Conservation (phyloP, 2,113 vertebrate species). For the Eonycteris spelaea region DNA sequence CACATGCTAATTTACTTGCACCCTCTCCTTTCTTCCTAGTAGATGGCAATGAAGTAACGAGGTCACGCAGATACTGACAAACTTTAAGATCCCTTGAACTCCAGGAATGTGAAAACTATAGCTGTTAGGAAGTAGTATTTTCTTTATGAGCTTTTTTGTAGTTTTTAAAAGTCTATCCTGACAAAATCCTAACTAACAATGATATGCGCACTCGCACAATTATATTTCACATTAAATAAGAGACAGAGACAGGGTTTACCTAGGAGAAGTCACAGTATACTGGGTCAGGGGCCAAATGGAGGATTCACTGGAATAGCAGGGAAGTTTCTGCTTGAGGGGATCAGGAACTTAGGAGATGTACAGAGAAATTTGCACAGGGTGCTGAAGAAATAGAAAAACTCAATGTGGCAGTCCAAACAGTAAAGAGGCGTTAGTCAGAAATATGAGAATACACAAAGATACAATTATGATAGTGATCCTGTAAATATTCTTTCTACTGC, state of each 20-base stretch:
- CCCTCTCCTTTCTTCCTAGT: background rate
- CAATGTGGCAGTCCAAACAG: background rate
- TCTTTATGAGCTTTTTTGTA: background rate
- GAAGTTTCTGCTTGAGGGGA: background rate
- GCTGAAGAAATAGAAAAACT: background rate
- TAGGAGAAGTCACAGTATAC: background rate
- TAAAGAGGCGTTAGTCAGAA: background rate
- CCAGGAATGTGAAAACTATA: background rate
- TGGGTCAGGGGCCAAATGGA: background rate
- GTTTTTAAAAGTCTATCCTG: background rate
- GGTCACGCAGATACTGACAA: background rate
- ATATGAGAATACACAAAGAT: background rate
- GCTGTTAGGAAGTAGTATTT: background rate
- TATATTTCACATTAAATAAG: background rate
- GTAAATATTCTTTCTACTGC: background rate
- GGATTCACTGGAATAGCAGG: background rate
- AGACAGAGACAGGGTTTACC: background rate
- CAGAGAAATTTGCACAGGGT: background rate
- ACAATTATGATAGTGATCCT: background rate
- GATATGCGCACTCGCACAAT: background rate
- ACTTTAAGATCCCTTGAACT: background rate
- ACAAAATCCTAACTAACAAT: background rate
- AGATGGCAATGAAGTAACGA: background rate
- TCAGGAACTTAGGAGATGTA: background rate
- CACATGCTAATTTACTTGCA: background rate